Conservation (phyloP, 2,888 invertebrate genomes). For the Iselma pallidipennis region DNA sequence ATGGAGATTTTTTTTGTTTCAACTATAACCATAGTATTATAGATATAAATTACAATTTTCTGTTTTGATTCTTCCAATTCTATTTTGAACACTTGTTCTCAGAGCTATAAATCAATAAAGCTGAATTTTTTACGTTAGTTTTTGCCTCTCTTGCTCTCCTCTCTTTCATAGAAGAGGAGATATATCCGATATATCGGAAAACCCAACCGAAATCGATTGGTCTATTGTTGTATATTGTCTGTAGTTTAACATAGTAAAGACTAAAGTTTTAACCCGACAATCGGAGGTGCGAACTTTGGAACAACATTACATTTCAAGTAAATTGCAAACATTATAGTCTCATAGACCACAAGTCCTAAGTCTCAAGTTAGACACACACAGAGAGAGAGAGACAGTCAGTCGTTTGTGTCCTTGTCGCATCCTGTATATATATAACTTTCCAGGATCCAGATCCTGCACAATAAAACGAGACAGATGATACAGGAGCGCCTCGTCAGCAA, state of each 20-base stretch:
- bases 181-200: too few species aligned
- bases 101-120: background rate
- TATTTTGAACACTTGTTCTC: background rate
- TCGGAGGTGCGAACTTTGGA: conserved; percentile 23
- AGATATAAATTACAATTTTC: background rate
- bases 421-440: background rate
- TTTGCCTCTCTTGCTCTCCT: background rate
- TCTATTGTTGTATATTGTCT: background rate
- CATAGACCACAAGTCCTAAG: conserved; percentile 24
- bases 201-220: background rate
- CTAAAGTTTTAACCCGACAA: background rate
- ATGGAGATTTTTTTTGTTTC: background rate
- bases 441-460: background rate
- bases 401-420: background rate
- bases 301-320: conserved; percentile 24
- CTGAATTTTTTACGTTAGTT: background rate
- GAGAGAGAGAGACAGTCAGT: background rate
- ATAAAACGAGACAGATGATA: background rate
- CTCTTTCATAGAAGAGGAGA: too few species aligned
- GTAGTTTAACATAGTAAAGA: background rate
- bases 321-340: conserved; percentile 22
- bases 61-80: background rate
- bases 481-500: background rate
- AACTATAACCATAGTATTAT: background rate
- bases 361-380: conserved; percentile 10